Percentiles rank a stretch among this genome's conserved stretches.
Conservation (phyloP, 2,113 vertebrate genomes). For the Vidua macroura region DNA sequence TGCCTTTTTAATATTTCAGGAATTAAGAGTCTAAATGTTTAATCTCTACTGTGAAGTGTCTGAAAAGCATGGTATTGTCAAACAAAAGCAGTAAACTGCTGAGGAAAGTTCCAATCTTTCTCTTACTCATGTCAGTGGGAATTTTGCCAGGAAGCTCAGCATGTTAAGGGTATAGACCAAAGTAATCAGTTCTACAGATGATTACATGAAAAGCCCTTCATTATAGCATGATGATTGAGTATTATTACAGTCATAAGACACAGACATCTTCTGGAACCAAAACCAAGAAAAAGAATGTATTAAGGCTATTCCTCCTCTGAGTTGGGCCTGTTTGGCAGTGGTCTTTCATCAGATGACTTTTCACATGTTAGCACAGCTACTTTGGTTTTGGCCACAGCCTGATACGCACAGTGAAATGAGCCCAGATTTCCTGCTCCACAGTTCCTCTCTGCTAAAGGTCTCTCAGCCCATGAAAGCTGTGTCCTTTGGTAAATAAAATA, state of each 20-base stretch:
- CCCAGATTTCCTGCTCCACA: constrained; percentile 21
- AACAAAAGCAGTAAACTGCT: background rate
- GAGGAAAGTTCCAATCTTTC: background rate
- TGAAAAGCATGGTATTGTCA: background rate
- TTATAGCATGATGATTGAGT: constrained; percentile 50
- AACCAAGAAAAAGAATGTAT: background rate
- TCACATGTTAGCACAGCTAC: constrained; percentile 15
- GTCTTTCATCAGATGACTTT: constrained; percentile 11
- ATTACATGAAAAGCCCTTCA: constrained; percentile 58
- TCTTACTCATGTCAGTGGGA: background rate
- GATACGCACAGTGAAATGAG: background rate
- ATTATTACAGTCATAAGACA: constrained; percentile 46
- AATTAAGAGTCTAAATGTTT: constrained; percentile 25
- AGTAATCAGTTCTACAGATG: constrained; percentile 47
- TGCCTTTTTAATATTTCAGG: background rate
- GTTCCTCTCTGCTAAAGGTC: background rate
- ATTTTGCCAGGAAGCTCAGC: constrained; percentile 42
- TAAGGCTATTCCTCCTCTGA: background rate
- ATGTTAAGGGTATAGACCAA: constrained; percentile 30
- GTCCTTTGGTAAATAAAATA: fast-evolving
- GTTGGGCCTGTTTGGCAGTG: background rate
- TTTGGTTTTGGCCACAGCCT: background rate
- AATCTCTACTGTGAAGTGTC: background rate
- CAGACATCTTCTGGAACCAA: constrained; percentile 47
- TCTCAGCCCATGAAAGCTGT: background rate